These are phyloP conservation scores for Megaleporinus macrocephalus DNA, from an alignment of 2,113 vertebrate genomes.

Conservation along the genomic window DNA sequence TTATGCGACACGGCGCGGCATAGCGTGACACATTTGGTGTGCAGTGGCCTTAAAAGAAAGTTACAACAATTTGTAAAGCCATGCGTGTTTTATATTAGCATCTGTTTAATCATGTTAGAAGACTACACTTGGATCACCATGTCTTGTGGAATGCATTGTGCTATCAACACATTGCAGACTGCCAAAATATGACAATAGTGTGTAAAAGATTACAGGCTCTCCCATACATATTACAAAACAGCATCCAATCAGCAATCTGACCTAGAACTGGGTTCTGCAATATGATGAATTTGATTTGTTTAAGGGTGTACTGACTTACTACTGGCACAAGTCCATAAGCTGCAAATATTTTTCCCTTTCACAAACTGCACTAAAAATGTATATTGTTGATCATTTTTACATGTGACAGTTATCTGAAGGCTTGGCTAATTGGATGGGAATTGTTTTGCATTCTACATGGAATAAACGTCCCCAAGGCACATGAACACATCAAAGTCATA, in stretches of 20 bases:
- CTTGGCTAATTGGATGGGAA: neutral
- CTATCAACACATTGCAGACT: too few species aligned
- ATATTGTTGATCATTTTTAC: neutral
- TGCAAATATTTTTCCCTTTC: slow-evolving; percentile 16
- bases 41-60: too few species aligned
- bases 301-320: neutral
- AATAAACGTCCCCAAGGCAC: neutral
- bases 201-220: too few species aligned
- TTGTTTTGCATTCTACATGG: neutral
- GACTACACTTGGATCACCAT: too few species aligned
- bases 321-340: neutral
- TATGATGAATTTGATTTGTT: too few species aligned
- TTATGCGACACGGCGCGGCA: too few species aligned
- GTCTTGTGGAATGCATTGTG: too few species aligned
- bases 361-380: neutral
- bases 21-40: too few species aligned
- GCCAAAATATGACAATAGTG: too few species aligned
- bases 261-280: neutral
- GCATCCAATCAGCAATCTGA: neutral
- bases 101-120: too few species aligned
- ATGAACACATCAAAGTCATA: slow-evolving; percentile 26
- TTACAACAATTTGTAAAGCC: too few species aligned
- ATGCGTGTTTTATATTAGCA: too few species aligned
- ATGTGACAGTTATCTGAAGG: slow-evolving; percentile 2
- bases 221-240: neutral